Percentiles rank a stretch among this genome's conserved stretches.
These are phyloP conservation scores for Mimas tiliae DNA, from an alignment of 2,888 invertebrate genomes.

Conservation along the genomic window DNA sequence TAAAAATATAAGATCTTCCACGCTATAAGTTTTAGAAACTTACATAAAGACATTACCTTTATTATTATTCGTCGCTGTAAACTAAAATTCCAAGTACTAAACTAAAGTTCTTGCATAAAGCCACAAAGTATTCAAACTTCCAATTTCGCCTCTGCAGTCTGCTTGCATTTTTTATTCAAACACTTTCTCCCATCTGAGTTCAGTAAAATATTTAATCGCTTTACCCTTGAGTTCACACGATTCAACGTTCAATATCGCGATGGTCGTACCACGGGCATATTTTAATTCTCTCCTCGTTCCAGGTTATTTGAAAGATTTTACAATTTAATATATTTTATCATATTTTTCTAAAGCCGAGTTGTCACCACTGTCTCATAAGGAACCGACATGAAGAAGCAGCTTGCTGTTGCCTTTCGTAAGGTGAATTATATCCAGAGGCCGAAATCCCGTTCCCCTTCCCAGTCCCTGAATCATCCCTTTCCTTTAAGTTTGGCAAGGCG, in stretches of 20 bases:
- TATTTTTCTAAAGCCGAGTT: neutral
- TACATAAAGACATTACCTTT: neutral
- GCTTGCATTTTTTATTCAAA: slow-evolving; percentile 10
- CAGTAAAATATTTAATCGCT: neutral
- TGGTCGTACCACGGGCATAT: neutral
- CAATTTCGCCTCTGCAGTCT: neutral
- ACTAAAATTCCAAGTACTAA: no score
- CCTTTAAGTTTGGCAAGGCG: no score
- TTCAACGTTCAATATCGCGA: slow-evolving; percentile 8
- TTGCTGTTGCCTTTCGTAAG: no score
- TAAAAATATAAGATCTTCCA: no score
- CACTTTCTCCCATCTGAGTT: neutral
- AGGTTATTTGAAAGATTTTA: neutral
- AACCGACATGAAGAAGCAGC: no score
- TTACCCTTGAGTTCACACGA: neutral
- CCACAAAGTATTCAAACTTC: neutral
- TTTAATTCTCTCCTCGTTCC: neutral
- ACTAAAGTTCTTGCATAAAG: neutral
- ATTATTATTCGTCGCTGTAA: neutral
- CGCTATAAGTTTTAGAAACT: neutral
- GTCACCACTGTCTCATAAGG: no score
- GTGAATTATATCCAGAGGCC: no score
- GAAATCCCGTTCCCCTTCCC: no score
- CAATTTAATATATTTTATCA: slow-evolving; percentile 12
- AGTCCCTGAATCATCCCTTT: no score